Evolutionary conservation across 2,888 invertebrate species (phyloP), one percentile per base, ranked within the genome.

Genomic region (Dasysyrphus albostriatus): DNA sequence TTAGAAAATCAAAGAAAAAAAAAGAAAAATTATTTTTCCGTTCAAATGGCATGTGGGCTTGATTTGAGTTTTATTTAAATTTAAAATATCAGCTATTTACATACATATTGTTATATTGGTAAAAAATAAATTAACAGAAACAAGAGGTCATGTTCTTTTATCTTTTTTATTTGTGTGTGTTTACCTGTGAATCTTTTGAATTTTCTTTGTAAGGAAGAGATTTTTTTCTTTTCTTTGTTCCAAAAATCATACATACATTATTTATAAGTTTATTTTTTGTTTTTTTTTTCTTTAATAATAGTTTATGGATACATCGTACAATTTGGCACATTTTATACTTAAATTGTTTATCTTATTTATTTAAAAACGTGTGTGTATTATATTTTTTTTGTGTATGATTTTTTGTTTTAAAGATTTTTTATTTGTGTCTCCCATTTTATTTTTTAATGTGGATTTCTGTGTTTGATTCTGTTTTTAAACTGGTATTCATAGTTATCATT

Each of bases 321-420:
- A 92, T 92, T 92, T 92, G 92, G 92, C 92, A 92, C 92, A 92
- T 91, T 91, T 90, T 90, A 67, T 67, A 77, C 82, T 82, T 85
- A 81, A 69, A 85, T 58, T 77, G 88, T 88, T 88, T 89, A 78
- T 87, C 82, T 72, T 83, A 74, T 51, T 78, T 78, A 67, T 67
- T 82, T 83, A 79, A 83, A 81, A 88, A 88, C 70, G 83, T 85
- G 67, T 87, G 84, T 83, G 84, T 83, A 80, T 88, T 85, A 32
- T 81, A 69, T 24, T 67, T 69, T 61, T 14, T 39, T 75, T 73
- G 67, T 63, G 69, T 73, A 19, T 67, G 67, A 49, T 67, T 65
- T 87, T 72, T 78, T 67, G 42, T 42, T 37, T 44, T 56, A 65
- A 61, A 63, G 39, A 63, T 63, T 83, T 58, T 72, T 72, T 44